Base-by-base conservation (phyloP, 2,113 vertebrate genomes). In the Coreoperca whiteheadi region DNA sequence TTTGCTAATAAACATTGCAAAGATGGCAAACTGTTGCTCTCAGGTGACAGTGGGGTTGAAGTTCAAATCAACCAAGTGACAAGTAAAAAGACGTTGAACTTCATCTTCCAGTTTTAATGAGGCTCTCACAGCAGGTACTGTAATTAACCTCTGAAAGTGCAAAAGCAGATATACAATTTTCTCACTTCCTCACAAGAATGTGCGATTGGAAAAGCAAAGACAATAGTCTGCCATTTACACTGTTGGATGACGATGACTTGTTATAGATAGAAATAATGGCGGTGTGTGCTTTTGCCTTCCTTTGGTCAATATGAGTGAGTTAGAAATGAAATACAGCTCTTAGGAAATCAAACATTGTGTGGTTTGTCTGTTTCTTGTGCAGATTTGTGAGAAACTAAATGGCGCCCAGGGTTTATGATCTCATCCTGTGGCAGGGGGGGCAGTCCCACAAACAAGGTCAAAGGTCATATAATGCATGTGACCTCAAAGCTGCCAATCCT, bases 401-500 rank as follows among this genome's bases (percentile, higher is more conserved):
- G 2, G 1, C 0, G 34, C 28, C 34, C 32, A 30, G 4, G 4
- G 37, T 46, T 59, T 59, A 21, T 53, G 32, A 53, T 46, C 41
- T 61, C 54, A 59, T 60, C 9, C 16, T 1, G 1, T 30, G 15
- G 25, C 1, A 4, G 21, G 1, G 37, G 46, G 15, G 32, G 46
- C 16, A 70, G 37, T 67, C 67, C 34, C 21, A 66, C 77, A 87
- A 89, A 88, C 30, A 69, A 86, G 89, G 85, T 66, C 68, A 86
- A 83, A 91, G 89, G 84, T 82, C 60, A 78, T 30, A 46, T 32
- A 54, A 54, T 50, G 53, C 83, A 67, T 67, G 74, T 48, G 75
- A 80, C 80, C 87, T 43, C 30, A 43, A n/a, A 30, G 16, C 73
- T 82, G 59, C 21, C 34, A 74, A 80, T 89, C 83, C 63, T 68